phyloP scores from a whole-genome alignment of 2,113 vertebrate genomes.

The Pachyramphus minor region DNA sequence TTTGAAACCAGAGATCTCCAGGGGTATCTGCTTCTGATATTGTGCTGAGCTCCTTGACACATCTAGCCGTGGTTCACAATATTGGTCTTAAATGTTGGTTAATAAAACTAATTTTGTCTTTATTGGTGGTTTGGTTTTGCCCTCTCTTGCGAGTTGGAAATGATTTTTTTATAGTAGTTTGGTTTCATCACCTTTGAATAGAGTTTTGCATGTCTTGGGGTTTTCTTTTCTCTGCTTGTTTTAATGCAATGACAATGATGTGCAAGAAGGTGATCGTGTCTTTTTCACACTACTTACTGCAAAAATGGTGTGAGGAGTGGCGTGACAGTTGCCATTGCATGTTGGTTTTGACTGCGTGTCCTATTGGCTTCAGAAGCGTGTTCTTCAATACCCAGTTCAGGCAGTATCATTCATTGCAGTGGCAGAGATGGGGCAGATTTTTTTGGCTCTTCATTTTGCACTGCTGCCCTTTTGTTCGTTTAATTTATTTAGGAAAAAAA shows the following conservation, averaged over 20 bases:
- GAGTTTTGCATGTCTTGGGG: not conserved
- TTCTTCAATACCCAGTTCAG: not conserved
- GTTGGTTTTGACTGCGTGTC: rapidly evolving
- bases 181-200: not conserved
- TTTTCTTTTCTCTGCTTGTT: not conserved
- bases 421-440: not conserved
- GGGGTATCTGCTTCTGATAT: not conserved
- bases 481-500: not conserved
- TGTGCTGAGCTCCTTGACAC: not conserved
- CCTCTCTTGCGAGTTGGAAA: not conserved
- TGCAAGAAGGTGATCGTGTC: not conserved
- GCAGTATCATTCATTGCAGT: not conserved
- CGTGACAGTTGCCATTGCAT: not conserved
- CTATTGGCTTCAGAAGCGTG: not conserved
- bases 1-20: not conserved
- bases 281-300: not conserved
- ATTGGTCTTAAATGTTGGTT: not conserved
- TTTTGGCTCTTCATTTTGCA: not conserved
- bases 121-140: not conserved
- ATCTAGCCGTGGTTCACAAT: not conserved
- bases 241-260: not conserved
- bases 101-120: not conserved
- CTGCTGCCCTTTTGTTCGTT: rapidly evolving
- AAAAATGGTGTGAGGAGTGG: not conserved
- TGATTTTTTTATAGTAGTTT: not conserved